These are phyloP conservation scores for Tigriopus japonicus DNA, from an alignment of 1,140 invertebrate species.

Conservation along the genomic window DNA sequence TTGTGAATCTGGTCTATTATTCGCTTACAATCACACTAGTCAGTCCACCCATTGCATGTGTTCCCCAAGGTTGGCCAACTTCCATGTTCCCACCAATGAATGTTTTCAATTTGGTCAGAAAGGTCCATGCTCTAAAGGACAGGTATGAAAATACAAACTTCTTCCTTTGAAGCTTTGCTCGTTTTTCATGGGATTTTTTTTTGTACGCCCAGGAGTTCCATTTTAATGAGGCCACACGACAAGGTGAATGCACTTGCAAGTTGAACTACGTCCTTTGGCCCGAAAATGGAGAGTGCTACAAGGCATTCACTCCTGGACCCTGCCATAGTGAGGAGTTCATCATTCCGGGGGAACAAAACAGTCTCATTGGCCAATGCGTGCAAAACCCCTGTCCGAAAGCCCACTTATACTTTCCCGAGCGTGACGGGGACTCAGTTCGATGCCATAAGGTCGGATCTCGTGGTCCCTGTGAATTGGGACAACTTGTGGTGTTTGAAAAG, in stretches of 20 bases:
- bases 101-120: conserved; percentile 17
- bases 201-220: conserved; percentile 15
- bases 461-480: conserved; percentile 19
- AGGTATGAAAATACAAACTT: too few relatives aligned
- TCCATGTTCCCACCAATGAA: conserved; percentile 14
- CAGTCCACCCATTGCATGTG: conserved; percentile 18
- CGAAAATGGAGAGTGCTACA: conserved; percentile 18
- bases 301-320: conserved; percentile 19
- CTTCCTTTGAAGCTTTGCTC: too few relatives aligned
- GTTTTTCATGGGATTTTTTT: background rate
- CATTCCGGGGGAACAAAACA: background rate
- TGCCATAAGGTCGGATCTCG: conserved; percentile 18
- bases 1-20: conserved; percentile 18
- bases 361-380: background rate
- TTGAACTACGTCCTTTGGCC: conserved; percentile 16
- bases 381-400: conserved; percentile 3
- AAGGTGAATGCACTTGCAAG: conserved; percentile 16
- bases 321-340: conserved; percentile 13
- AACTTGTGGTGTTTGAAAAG: conserved; percentile 19
- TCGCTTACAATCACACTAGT: conserved; percentile 17
- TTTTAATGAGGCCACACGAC: conserved; percentile 10
- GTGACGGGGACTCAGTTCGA: background rate
- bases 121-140: conserved; percentile 16
- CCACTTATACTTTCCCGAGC: conserved; percentile 3
- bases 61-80: conserved; percentile 16